Conservation (phyloP, 2,888 invertebrate species). For the Psylliodes chrysocephalus region DNA sequence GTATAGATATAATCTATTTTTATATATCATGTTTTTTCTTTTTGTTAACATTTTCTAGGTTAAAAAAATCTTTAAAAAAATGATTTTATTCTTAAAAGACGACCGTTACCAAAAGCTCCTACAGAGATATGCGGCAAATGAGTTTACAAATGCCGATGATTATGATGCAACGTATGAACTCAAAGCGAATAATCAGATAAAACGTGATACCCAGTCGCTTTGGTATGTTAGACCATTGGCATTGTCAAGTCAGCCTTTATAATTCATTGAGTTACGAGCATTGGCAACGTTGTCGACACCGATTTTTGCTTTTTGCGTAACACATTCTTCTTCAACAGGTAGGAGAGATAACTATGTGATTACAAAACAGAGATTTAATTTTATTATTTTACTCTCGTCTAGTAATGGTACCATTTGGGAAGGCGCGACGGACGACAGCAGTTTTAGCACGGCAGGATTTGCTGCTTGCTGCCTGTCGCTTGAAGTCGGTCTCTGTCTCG, state of each 20-base stretch:
- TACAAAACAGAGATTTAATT: too few species aligned
- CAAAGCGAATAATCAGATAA: neutral
- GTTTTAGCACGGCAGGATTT: too few species aligned
- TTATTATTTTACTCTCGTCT: neutral
- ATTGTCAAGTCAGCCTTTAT: neutral
- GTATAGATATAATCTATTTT: too few species aligned
- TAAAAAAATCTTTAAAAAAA: too few species aligned
- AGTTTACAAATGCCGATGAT: neutral
- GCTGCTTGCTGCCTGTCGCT: too few species aligned
- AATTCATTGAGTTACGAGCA: neutral
- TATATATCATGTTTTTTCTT: too few species aligned
- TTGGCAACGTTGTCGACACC: neutral
- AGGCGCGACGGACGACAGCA: too few species aligned
- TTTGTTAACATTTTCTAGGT: too few species aligned
- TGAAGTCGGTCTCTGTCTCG: too few species aligned
- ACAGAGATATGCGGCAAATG: neutral
- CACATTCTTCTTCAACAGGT: slow-evolving; percentile 3
- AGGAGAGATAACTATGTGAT: neutral
- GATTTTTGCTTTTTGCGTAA: slow-evolving; percentile 9
- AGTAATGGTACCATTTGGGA: too few species aligned
- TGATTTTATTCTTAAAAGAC: too few species aligned
- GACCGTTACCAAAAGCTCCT: neutral
- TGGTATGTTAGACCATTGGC: neutral
- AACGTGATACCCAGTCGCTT: neutral
- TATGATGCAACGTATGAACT: slow-evolving; percentile 7